Percentiles rank a stretch among this genome's conserved stretches.
phyloP scores from a whole-genome alignment of 2,797 vertebrate genomes.

The Scolopax bukidnonensis region DNA sequence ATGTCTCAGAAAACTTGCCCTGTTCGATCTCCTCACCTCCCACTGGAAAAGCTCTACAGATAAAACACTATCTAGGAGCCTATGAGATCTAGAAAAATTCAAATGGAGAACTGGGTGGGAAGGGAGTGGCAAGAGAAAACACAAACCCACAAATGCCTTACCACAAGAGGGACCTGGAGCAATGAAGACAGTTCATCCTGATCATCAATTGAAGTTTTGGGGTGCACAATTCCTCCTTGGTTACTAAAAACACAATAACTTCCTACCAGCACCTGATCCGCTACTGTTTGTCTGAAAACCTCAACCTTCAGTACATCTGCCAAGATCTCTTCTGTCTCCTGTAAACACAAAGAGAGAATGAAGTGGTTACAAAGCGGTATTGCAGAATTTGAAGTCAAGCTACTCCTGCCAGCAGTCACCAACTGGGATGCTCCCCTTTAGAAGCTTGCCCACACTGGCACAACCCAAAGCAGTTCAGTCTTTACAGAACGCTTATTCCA shows the following conservation, averaged over 20 bases:
- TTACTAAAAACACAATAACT: conserved; percentile 97
- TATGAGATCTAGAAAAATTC: neutral
- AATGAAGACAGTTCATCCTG: conserved; percentile 97
- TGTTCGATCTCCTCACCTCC: neutral
- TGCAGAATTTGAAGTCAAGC: neutral
- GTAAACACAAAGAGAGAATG: neutral
- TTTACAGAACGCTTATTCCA: fast-evolving
- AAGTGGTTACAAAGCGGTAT: fast-evolving
- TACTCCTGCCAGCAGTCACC: neutral
- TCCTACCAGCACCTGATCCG: conserved; percentile 95
- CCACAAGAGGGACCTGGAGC: conserved; percentile 96
- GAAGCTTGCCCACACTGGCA: neutral
- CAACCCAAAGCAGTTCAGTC: neutral
- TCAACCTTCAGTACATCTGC: conserved; percentile 96
- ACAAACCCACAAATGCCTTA: conserved; percentile 74
- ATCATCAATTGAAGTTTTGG: conserved; percentile 94
- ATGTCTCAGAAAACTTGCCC: neutral
- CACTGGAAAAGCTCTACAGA: neutral
- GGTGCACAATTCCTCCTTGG: conserved; percentile 95
- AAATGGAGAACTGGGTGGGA: neutral
- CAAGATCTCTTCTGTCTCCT: conserved; percentile 98
- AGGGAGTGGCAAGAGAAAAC: neutral
- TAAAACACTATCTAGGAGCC: neutral
- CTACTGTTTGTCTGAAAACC: conserved; percentile 97
- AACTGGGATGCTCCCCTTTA: neutral